Conservation (phyloP, 2,113 vertebrate genomes). For the Entelurus aequoreus region DNA sequence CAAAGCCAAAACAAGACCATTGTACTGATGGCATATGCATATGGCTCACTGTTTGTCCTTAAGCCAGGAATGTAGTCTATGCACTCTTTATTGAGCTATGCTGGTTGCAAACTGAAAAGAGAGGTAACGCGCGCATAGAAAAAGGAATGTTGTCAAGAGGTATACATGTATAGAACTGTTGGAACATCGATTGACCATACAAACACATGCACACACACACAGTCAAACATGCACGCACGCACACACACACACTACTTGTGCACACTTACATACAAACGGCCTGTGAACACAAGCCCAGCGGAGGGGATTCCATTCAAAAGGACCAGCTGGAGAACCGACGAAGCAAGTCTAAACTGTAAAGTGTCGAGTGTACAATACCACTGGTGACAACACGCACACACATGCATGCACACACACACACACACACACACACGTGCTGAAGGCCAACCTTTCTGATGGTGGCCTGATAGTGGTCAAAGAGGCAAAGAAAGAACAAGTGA, state of each 20-base stretch:
- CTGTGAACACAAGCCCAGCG: slow-evolving; percentile 28
- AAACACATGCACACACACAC: background rate
- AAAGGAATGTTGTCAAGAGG: slow-evolving; percentile 14
- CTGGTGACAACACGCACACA: slow-evolving; percentile 31
- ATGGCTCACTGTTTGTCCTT: slow-evolving; percentile 22
- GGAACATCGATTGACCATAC: slow-evolving; percentile 12
- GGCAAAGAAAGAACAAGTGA: slow-evolving; percentile 4
- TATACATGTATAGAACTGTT: slow-evolving; percentile 10
- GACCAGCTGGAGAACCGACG: slow-evolving; percentile 37
- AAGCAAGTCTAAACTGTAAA: slow-evolving; percentile 48
- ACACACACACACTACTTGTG: background rate
- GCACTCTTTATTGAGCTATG: slow-evolving; percentile 36
- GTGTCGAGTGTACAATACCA: slow-evolving; percentile 42
- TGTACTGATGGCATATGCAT: slow-evolving; percentile 23
- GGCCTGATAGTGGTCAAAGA: slow-evolving; percentile 12
- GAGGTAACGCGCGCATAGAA: slow-evolving; percentile 7
- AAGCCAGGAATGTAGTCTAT: slow-evolving; percentile 34
- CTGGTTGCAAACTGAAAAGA: slow-evolving; percentile 40
- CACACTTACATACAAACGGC: background rate
- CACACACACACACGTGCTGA: slow-evolving; percentile 29
- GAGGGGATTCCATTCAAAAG: slow-evolving; percentile 46
- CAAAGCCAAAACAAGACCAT: slow-evolving; percentile 27
- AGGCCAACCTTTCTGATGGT: slow-evolving; percentile 26
- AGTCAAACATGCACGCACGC: no score
- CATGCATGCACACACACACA: background rate